Conservation (phyloP, 53 echinoderm and acorn worm species). For the Luidia sarsii region DNA sequence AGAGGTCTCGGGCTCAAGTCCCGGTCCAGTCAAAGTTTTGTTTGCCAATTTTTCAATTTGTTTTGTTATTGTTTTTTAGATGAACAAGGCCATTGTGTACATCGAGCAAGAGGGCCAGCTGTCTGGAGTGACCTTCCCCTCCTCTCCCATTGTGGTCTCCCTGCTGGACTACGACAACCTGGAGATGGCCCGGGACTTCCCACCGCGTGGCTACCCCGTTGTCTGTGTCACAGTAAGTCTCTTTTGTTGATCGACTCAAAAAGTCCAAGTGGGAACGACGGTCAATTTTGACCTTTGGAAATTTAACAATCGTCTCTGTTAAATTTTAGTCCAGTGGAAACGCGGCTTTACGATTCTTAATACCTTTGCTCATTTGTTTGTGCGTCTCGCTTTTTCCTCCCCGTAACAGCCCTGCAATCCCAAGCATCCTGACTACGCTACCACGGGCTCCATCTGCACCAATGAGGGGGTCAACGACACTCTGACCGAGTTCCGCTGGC, state of each 20-base stretch:
- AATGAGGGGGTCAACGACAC: conserved; percentile 91
- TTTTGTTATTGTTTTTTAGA: conserved; percentile 49
- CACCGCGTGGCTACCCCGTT: conserved; percentile 92
- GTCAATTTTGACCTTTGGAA: too few relatives aligned
- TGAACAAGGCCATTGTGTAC: conserved; percentile 98
- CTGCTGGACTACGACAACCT: conserved; percentile 92
- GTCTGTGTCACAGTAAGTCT: conserved; percentile 98
- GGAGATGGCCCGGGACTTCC: conserved; percentile 31
- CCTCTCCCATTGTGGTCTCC: conserved; percentile 87
- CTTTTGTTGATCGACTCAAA: too few relatives aligned
- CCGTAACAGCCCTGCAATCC: conserved; percentile 93
- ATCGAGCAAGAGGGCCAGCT: conserved; percentile 92
- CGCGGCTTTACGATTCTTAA: too few relatives aligned
- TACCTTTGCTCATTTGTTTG: too few relatives aligned
- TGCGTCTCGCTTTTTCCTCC: background rate
- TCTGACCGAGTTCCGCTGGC: conserved; percentile 94
- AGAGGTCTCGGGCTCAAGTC: too few relatives aligned
- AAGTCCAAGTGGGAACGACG: too few relatives aligned
- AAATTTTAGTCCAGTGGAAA: too few relatives aligned
- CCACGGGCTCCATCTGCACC: conserved; percentile 89
- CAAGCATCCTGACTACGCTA: conserved; percentile 88
- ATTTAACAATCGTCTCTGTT: too few relatives aligned
- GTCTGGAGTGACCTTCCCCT: conserved; percentile 97
- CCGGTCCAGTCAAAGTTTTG: too few relatives aligned
- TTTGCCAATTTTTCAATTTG: too few relatives aligned